Conservation (phyloP, 1,140 invertebrate species). For the Argopecten irradians region DNA sequence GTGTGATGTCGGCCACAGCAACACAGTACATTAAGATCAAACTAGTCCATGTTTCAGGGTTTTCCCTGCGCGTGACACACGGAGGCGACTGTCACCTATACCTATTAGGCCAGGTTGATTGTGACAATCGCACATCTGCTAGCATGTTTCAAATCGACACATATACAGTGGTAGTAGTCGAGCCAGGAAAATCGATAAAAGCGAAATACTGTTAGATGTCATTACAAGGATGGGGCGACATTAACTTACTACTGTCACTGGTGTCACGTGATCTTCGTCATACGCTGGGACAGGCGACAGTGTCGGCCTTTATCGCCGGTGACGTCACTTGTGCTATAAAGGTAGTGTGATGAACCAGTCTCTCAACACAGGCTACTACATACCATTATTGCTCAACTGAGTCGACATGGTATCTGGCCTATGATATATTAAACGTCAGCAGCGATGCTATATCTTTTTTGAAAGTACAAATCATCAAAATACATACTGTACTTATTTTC, state of each 20-base stretch:
- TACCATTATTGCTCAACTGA: too few relatives aligned
- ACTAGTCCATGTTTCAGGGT: neutral
- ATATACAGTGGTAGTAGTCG: neutral
- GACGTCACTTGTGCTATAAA: neutral
- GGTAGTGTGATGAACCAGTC: too few relatives aligned
- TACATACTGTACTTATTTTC: too few relatives aligned
- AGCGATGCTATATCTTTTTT: too few relatives aligned
- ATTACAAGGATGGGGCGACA: neutral
- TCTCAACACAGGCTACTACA: too few relatives aligned
- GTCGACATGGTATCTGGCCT: too few relatives aligned
- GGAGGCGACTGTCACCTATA: neutral
- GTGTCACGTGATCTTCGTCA: neutral
- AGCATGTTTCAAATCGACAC: conserved; percentile 21
- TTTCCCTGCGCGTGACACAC: neutral
- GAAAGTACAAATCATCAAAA: too few relatives aligned
- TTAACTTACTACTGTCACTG: neutral
- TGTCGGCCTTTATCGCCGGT: neutral
- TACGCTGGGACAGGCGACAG: neutral
- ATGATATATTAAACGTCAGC: too few relatives aligned
- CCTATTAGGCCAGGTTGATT: conserved; percentile 3
- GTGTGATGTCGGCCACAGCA: neutral
- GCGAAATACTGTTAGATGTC: conserved; percentile 9
- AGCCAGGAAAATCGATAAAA: conserved; percentile 1
- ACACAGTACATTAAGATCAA: neutral
- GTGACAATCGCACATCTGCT: neutral